Percentiles rank a stretch among this genome's conserved stretches.
phyloP scores from a whole-genome alignment of 2,888 invertebrate species.

The Geotrupes spiniger region DNA sequence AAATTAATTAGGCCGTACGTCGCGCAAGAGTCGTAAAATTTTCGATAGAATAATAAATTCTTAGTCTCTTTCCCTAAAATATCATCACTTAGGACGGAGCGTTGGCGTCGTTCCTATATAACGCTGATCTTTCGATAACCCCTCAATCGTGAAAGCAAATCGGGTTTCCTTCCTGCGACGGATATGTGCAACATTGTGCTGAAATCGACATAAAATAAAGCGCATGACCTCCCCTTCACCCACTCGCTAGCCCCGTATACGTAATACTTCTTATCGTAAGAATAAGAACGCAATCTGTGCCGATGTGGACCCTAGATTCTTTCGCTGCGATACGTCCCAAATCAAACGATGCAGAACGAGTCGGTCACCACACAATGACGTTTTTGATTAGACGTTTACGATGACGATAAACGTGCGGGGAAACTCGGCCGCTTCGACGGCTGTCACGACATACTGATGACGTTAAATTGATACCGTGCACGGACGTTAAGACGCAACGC shows the following conservation, averaged over 20 bases:
- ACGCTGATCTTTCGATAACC: too few species aligned
- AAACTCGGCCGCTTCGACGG: conserved; percentile 15
- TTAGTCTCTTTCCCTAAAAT: not conserved
- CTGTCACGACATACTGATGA: conserved; percentile 20
- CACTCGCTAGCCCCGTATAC: conserved; percentile 22
- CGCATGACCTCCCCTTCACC: conserved; percentile 1
- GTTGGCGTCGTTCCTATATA: too few species aligned
- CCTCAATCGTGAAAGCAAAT: too few species aligned
- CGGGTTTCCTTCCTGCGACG: not conserved
- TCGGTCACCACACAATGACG: conserved; percentile 31
- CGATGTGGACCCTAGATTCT: conserved; percentile 34
- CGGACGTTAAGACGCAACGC: too few species aligned
- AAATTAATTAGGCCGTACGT: too few species aligned
- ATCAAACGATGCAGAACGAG: conserved; percentile 36
- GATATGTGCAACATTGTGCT: conserved; percentile 13
- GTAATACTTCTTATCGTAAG: conserved; percentile 41
- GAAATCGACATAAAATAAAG: conserved; percentile 18
- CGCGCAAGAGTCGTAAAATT: too few species aligned
- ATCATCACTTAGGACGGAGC: not conserved
- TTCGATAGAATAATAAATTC: not conserved
- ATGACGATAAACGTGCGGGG: conserved; percentile 30
- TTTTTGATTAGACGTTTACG: conserved; percentile 35
- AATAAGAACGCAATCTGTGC: conserved; percentile 39
- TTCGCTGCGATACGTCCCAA: conserved; percentile 25
- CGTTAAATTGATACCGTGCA: not conserved